Conservation (phyloP, 2,888 invertebrate genomes). For the Calameuta filiformis region DNA sequence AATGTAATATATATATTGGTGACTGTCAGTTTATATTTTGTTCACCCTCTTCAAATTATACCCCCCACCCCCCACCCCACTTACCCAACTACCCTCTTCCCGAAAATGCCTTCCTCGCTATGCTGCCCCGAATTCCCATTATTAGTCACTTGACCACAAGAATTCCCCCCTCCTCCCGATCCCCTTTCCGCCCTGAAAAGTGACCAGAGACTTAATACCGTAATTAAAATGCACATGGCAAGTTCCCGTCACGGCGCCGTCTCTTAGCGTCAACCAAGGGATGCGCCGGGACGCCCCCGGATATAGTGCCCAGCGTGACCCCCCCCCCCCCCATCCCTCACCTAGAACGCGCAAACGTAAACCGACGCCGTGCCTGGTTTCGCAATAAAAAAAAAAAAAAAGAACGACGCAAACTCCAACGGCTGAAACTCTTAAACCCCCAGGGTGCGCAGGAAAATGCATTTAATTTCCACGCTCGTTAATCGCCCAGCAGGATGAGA, state of each 20-base stretch:
- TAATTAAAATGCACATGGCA: constrained; percentile 59
- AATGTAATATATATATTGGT: background rate
- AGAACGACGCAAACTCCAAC: background rate
- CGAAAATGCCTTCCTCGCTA: background rate
- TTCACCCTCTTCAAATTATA: background rate
- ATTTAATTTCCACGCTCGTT: background rate
- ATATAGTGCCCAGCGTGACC: background rate
- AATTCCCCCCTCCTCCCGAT: background rate
- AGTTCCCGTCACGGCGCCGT: constrained; percentile 42
- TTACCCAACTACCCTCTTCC: background rate
- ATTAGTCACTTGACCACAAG: background rate
- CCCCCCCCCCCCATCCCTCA: background rate
- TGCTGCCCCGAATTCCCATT: background rate
- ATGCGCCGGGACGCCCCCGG: background rate
- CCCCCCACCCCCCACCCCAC: no score
- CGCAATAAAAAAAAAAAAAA: background rate
- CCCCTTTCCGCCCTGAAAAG: constrained; percentile 30
- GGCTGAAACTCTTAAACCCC: background rate
- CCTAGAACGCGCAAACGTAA: background rate
- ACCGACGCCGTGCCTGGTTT: background rate
- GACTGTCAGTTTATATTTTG: background rate
- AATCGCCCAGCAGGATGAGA: background rate
- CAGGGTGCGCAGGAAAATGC: background rate
- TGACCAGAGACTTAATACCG: constrained; percentile 51
- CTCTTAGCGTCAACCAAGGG: constrained; percentile 22